phyloP scores from a whole-genome alignment of 53 echinoderm and acorn worm genomes.

The Echinarachnius parma region DNA sequence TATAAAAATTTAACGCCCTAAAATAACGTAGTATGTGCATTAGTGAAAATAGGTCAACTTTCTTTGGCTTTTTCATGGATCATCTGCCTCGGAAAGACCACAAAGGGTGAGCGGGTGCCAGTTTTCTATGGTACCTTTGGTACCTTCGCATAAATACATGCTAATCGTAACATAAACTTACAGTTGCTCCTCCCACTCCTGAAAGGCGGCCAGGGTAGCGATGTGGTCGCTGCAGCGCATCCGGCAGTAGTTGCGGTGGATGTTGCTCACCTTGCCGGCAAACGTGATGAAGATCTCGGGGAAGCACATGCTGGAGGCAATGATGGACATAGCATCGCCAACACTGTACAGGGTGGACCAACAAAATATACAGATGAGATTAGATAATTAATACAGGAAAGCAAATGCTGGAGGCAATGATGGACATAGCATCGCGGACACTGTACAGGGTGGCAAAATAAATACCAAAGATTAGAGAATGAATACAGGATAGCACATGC shows the following conservation, averaged over 20 bases:
- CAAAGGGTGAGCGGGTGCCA: too few species aligned
- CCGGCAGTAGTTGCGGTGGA: constrained; percentile 76
- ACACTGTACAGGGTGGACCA: constrained; percentile 42
- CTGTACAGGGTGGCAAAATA: constrained; percentile 20
- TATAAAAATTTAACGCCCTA: too few species aligned
- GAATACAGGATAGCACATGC: constrained; percentile 89
- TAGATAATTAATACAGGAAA: too few species aligned
- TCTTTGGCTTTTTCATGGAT: too few species aligned
- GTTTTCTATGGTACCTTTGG: not conserved
- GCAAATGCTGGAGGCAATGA: constrained; percentile 78
- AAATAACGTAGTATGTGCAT: too few species aligned
- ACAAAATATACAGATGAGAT: not conserved
- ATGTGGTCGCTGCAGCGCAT: constrained; percentile 83
- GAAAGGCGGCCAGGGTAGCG: constrained; percentile 81
- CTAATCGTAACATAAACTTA: constrained; percentile 51
- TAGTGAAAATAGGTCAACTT: too few species aligned
- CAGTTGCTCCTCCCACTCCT: constrained; percentile 93
- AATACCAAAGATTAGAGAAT: not conserved
- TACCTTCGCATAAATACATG: too few species aligned
- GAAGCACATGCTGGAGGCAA: constrained; percentile 86
- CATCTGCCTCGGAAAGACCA: too few species aligned
- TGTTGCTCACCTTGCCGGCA: constrained; percentile 77
- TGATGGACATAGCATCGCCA: constrained; percentile 84
- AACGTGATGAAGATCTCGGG: constrained; percentile 92
- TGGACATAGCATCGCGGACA: constrained; percentile 86